Base-by-base conservation (phyloP, 2,113 vertebrate genomes). In the Lasiurus borealis region DNA sequence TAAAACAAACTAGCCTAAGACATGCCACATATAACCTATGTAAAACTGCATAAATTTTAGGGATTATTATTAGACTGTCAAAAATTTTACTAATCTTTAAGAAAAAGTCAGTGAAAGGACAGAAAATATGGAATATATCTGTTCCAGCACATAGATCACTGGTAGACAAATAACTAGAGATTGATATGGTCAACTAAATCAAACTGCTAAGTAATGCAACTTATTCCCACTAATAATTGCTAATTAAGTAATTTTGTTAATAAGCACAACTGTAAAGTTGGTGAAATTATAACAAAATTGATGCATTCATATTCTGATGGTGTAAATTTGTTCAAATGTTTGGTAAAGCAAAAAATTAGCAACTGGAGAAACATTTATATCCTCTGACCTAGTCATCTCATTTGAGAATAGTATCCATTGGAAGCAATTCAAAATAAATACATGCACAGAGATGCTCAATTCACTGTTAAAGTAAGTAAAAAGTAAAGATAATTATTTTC, bases 211-310 rank as follows among this genome's bases (percentile, higher is more conserved):
- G 82, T 27, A 84, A 90, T 46, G 46, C 7, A 86, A 88, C 5
- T 68, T 83, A 91, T 21, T 93, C 13, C 52, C 27, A 85, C 9
- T 44, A 95, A 85, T 50, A 90, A 85, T 81, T 91, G 12, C 6
- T 57, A 94, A 57, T 71, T 90, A 95, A 57, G 31, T 62, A 94
- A 92, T 62, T 66, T 62, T 90, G 62, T 16, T 96, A 96, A 92
- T 34, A 88, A 95, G 25, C 15, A 23, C 16, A 91, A 93, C 19
- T 88, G 72, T 48, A 54, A 80, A 94, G 34, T 75, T 75, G 75
- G 36, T 76, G 90, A 95, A 90, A 88, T 76, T 64, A 88, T 57
- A 36, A 76, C 31, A 81, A 71, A 81, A n/a, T 34, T 66, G 82
- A 3, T 25, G 0, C 8, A 75, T 72, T 87, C 29, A 68, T 27